Base-by-base conservation (phyloP, 2,113 vertebrate genomes). In the Tretioscincus oriximinensis region DNA sequence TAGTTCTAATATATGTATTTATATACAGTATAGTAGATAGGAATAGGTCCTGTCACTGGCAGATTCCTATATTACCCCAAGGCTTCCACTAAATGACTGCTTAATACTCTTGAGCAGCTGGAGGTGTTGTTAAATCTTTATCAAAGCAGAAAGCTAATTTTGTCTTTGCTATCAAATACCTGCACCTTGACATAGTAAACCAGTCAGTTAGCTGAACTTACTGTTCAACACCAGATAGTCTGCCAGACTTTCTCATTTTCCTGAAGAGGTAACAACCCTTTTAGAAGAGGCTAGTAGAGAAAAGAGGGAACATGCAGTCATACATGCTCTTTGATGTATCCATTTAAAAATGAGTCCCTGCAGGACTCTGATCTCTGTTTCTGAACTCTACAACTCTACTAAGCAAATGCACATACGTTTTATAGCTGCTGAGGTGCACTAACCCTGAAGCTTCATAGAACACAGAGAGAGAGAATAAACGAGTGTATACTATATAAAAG, bases 121-220 rank as follows among this genome's bases (percentile, higher is more conserved):
- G 73, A 81, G 29, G 69, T 35, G 31, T 45, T 0, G 2, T 73
- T 79, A 83, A 81, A 70, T 31, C 3, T 2, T 21, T 65, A 89
- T 69, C 31, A 68, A 60, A 78, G 41, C 35, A 78, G 0, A 14
- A 74, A 81, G 54, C 81, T 72, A 73, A 41, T 0, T 2, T 81
- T 72, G 77, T 35, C 0, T 2, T 77, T 76, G 29, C 35, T 65
- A 63, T 83, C 45, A 75, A 60, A 54, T 8, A 41, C 24, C 77
- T 73, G 66, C 75, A 85, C 67, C 67, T 76, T 61, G 72, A 71
- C 78, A 22, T 35, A 83, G 76, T n/a, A 24, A 81, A 79, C 45
- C 78, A 54, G 63, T 22, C 7, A 60, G 28, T 28, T 54, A 60
- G 24, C 73, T 51, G 7, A 73, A 45, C 31, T 0, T 0, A n/a